A percentile compares a stretch with the other conserved stretches of the same genome.
Conservation (phyloP, 2,113 vertebrate genomes). For the Isichthys henryi region DNA sequence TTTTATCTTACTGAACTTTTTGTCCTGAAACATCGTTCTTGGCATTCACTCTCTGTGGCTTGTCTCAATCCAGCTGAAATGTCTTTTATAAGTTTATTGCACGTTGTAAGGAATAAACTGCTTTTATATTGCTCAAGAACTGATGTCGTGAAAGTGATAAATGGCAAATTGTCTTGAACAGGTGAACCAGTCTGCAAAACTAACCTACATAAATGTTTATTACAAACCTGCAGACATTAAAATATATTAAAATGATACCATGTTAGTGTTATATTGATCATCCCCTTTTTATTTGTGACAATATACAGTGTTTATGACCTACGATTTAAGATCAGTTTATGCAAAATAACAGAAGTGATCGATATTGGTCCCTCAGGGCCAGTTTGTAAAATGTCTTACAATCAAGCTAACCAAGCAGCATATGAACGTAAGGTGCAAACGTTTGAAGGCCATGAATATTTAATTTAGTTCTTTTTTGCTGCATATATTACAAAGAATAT, state of each 20-base stretch:
- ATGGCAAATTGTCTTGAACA: neutral
- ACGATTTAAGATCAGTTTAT: neutral
- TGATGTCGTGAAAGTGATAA: neutral
- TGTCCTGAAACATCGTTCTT: neutral
- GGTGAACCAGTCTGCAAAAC: neutral
- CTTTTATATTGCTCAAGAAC: conserved; percentile 1
- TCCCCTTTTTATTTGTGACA: neutral
- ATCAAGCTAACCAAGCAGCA: neutral
- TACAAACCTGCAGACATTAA: neutral
- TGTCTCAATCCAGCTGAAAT: neutral
- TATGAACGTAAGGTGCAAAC: conserved; percentile 10
- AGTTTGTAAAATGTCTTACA: neutral
- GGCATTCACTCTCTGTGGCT: neutral
- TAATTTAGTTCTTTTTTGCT: conserved; percentile 41
- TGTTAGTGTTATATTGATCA: neutral
- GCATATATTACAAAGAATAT: conserved; percentile 42
- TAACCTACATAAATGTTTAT: neutral
- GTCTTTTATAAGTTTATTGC: neutral
- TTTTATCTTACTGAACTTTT: neutral
- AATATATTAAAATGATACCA: neutral
- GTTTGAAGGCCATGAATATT: conserved; percentile 40
- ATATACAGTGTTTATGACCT: neutral
- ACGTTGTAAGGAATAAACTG: conserved; percentile 44
- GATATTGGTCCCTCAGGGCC: neutral
- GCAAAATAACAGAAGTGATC: neutral